Percentiles rank a stretch among this genome's conserved stretches.
Conservation (phyloP, 2,113 vertebrate species). For the Pluvialis apricaria region DNA sequence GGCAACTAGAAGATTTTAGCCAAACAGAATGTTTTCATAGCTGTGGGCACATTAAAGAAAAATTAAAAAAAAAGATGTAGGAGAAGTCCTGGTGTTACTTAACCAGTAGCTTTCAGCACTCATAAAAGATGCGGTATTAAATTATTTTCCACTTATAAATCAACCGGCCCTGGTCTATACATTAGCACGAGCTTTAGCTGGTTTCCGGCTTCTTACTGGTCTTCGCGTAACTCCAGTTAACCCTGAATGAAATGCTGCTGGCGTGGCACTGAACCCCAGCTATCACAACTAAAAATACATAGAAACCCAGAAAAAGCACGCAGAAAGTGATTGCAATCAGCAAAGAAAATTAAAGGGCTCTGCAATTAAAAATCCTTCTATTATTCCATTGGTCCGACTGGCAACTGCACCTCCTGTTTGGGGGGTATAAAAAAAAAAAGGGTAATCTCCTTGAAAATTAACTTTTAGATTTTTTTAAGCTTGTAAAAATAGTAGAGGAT, state of each 20-base stretch:
- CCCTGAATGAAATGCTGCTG: neutral
- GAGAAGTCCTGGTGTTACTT: constrained; percentile 7
- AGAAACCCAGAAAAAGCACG: neutral
- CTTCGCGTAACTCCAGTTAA: neutral
- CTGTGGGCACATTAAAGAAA: neutral
- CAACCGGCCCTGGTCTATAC: neutral
- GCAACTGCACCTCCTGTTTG: neutral
- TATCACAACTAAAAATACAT: neutral
- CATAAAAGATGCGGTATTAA: neutral
- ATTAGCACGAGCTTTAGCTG: neutral
- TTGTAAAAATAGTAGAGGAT: constrained; percentile 3
- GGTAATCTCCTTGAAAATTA: neutral
- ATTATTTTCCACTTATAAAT: constrained; percentile 34
- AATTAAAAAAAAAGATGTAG: neutral
- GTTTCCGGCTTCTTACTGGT: neutral
- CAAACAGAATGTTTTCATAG: constrained; percentile 19
- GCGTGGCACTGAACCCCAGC: neutral
- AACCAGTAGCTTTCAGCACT: constrained; percentile 39
- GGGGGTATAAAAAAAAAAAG: neutral
- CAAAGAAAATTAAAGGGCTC: neutral
- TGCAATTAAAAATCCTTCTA: neutral
- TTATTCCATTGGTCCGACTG: neutral
- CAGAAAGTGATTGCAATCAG: neutral
- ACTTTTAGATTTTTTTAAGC: neutral
- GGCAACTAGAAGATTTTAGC: neutral